These are phyloP conservation scores for Scolopax bukidnonensis DNA, from an alignment of 2,797 vertebrate genomes.

Conservation along the genomic window DNA sequence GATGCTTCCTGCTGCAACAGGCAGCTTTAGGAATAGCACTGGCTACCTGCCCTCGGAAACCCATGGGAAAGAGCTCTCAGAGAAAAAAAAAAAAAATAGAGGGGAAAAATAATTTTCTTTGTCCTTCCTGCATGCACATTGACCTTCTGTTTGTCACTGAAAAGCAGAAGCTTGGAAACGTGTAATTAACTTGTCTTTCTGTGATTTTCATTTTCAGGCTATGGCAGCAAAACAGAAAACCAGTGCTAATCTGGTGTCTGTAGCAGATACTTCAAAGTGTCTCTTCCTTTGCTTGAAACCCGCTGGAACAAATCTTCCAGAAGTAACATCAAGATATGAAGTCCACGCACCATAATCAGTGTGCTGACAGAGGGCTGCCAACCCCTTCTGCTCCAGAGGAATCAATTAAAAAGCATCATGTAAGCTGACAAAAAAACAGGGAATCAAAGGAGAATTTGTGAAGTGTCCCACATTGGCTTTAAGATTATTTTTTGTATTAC, in stretches of 20 bases:
- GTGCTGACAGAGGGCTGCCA: neutral
- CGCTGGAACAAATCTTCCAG: conserved; percentile 2
- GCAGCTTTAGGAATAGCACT: neutral
- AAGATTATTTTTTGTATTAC: neutral
- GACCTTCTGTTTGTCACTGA: neutral
- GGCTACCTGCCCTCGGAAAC: neutral
- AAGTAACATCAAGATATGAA: neutral
- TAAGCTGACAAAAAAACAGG: neutral
- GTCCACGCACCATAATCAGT: neutral
- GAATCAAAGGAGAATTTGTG: neutral
- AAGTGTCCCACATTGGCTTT: neutral
- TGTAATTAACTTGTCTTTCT: neutral
- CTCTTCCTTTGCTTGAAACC: neutral
- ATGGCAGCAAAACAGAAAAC: neutral
- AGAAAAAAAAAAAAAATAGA: neutral
- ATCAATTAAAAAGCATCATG: neutral
- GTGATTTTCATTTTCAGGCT: conserved; percentile 1
- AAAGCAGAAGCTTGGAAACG: neutral
- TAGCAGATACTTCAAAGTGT: neutral
- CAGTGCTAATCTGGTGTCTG: neutral
- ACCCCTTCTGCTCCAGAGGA: neutral
- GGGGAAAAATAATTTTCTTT: neutral
- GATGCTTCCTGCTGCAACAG: neutral
- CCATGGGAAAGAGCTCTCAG: neutral
- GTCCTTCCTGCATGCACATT: neutral